Base-by-base conservation (phyloP, 2,797 vertebrate species). In the Knipowitschia caucasica region DNA sequence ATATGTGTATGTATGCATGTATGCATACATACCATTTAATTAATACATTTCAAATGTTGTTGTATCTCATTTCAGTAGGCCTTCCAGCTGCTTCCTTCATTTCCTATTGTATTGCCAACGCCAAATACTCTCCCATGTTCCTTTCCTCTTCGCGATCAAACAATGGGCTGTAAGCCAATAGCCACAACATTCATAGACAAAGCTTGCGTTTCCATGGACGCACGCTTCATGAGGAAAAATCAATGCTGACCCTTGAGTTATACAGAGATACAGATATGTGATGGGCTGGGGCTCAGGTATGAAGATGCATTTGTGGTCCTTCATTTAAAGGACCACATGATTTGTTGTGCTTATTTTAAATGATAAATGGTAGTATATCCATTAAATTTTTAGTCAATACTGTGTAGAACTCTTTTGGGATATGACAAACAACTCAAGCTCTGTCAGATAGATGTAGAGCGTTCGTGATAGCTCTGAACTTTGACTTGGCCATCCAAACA, bases 191-290 rank as follows among this genome's bases (percentile, higher is more conserved):
- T 69, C n/a, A n/a, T n/a, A 62, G 69, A 56, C 1, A 59, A 51
- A 50, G 50, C 42, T 30, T 7, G 7, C 11, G 69, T 84, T 83
- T 42, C 77, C 63, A 77, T 73, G 60, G 75, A 46, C 51, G 73
- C 66, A 34, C 52, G 62, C 67, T 51, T 69, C 56, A 58, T 64
- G 68, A 61, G 57, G 26, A 70, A 67, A 76, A 83, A 82, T 77
- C 70, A 70, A 71, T 75, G 59, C 59, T 77, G 72, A 73, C 59
- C 63, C 64, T 17, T 4, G 49, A 74, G 52, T 73, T 29, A 71
- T 24, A 54, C 34, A 69, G 49, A 74, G 52, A 75, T 29, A 71
- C 23, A 54, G 38, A 69, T 58, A 72, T 69, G 68, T 70, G 50
- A 73, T 68, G 38, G 42, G 2, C 6, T 14, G n/a, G 59, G 11